Evolutionary conservation across 2,888 invertebrate genomes (phyloP).

Genomic region (Tiliacea aurago): DNA sequence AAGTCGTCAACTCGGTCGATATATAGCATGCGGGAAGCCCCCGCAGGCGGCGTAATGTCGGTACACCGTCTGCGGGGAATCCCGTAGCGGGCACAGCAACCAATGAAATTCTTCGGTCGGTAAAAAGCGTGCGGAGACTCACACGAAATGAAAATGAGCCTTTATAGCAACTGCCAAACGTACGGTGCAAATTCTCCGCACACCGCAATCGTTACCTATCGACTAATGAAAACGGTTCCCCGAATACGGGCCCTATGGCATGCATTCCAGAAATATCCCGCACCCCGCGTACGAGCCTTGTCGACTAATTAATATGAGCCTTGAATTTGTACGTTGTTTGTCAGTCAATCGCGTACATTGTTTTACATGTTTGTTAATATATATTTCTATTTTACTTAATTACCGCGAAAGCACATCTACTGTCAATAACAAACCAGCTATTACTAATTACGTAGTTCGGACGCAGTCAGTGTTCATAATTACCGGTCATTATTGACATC

Average conservation of each 20-base stretch:
- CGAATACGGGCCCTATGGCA: not conserved
- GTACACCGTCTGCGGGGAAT: not conserved
- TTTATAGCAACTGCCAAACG: not conserved
- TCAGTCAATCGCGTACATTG: too few species aligned
- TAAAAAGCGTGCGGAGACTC: too few species aligned
- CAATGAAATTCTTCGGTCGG: too few species aligned
- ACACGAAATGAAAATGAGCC: too few species aligned
- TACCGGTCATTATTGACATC: constrained; percentile 19
- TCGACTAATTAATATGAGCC: not conserved
- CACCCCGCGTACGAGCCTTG: not conserved
- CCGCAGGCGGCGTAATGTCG: not conserved
- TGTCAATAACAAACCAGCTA: constrained; percentile 29
- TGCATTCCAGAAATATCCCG: not conserved
- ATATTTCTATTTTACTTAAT: constrained; percentile 21
- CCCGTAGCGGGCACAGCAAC: too few species aligned
- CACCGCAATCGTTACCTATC: not conserved
- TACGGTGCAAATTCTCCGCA: not conserved
- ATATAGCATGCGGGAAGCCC: not conserved
- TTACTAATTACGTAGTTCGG: constrained; percentile 29
- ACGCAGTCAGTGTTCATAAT: constrained; percentile 29
- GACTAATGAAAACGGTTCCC: not conserved
- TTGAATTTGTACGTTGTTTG: not conserved
- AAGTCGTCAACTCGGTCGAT: not conserved
- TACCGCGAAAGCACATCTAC: not conserved
- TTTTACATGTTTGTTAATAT: not conserved